Evolutionary conservation across 1,140 invertebrate genomes (phyloP), one percentile per base, ranked within the genome.

Genomic region (Tetragnatha versicolor): DNA sequence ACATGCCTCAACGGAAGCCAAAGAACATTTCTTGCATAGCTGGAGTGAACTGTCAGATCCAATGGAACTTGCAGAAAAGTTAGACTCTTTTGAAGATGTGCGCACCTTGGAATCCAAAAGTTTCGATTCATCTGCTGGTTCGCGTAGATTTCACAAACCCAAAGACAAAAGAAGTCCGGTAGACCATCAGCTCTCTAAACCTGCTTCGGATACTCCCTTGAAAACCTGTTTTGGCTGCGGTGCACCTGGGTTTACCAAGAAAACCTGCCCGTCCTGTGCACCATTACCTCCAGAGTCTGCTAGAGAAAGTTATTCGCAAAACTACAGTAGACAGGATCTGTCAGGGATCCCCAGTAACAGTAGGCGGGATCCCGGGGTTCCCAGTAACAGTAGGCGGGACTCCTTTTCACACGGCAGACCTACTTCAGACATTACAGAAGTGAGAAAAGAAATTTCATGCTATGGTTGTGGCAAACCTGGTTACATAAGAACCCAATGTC

Each of bases 401-500:
- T n/a, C n/a, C n/a, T n/a, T n/a, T n/a, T n/a, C n/a, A n/a, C n/a
- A n/a, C n/a, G n/a, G n/a, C n/a, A n/a, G n/a, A n/a, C n/a, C n/a
- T n/a, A n/a, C n/a, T n/a, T n/a, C n/a, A n/a, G n/a, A n/a, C n/a
- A n/a, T 17, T 47, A 4, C 45, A 47, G 14, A 4, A 47, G 45
- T n/a, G 22, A 47, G 4, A 61, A 35, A 17, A 61, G 17, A 29
- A 9, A 35, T 17, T 14, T 2, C 9, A 63, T 63, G 12, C 31
- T 66, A 47, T 47, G 10, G 42, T 1, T 66, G 63, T 31, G 42
- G 63, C 45, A 66, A 22, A 12, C 37, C 39, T 31, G 25, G 63
- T 31, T 47, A 29, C 20, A 66, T 66, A 47, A 7, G 31, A 47
- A 29, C 42, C 3, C 29, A 47, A n/a, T 66, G 61, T 66, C 61